phyloP scores from a whole-genome alignment of 37 sponge, comb jelly and placozoan species.

The Haliclona indistincta region DNA sequence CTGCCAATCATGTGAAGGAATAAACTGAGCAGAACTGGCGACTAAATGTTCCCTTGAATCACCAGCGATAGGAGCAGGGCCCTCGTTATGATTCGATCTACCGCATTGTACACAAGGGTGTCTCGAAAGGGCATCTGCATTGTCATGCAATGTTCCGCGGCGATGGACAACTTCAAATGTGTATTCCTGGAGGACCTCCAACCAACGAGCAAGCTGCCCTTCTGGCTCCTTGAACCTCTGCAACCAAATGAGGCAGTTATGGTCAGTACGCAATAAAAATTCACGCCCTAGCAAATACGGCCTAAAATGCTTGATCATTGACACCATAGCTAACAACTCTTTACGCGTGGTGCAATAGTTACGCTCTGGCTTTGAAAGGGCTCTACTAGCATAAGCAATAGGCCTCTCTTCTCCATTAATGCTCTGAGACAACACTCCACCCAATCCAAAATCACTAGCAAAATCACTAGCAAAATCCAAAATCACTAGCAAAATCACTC shows the following conservation, averaged over 20 bases:
- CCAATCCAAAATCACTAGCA: slow-evolving; percentile 20
- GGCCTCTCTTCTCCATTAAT: slow-evolving; percentile 12
- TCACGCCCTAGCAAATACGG: slow-evolving; percentile 6
- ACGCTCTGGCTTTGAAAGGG: slow-evolving; percentile 12
- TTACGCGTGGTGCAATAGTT: slow-evolving; percentile 27
- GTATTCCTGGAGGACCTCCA: slow-evolving; percentile 23
- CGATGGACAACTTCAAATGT: slow-evolving; percentile 29
- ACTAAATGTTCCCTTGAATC: too few relatives aligned
- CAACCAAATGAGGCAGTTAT: slow-evolving; percentile 30
- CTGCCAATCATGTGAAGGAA: too few relatives aligned
- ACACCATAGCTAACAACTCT: slow-evolving; percentile 38
- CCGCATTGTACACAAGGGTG: too few relatives aligned
- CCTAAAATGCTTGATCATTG: slow-evolving; percentile 7
- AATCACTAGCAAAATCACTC: not conserved
- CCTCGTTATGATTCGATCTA: too few relatives aligned
- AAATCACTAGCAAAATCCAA: too few relatives aligned
- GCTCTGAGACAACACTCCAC: slow-evolving; percentile 36
- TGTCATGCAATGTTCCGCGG: slow-evolving; percentile 20
- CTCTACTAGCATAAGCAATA: slow-evolving; percentile 24
- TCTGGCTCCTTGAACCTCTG: slow-evolving; percentile 20
- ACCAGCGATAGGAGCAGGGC: too few relatives aligned
- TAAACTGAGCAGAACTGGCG: too few relatives aligned
- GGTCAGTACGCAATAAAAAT: slow-evolving; percentile 26
- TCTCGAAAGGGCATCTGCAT: slow-evolving; percentile 43
- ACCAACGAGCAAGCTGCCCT: slow-evolving; percentile 36